A percentile compares a stretch with the other conserved stretches of the same genome.
phyloP scores from a whole-genome alignment of 53 echinoderm and acorn worm species.

The Actinopyga echinites region DNA sequence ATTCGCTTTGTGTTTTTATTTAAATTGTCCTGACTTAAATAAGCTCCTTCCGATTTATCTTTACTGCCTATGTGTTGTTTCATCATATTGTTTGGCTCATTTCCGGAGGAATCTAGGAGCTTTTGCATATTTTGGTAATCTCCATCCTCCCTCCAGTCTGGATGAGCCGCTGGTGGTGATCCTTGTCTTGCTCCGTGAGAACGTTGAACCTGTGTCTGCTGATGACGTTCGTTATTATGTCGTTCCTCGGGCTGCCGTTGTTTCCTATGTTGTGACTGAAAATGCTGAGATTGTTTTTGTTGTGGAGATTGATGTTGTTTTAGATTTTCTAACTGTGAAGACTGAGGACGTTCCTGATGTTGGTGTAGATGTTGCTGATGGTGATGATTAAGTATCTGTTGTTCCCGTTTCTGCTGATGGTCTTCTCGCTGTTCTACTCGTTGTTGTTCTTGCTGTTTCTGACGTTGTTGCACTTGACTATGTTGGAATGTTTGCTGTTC shows the following conservation, averaged over 20 bases:
- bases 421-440: neutral
- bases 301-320: neutral
- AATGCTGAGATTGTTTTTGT: neutral
- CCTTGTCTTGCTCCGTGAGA: neutral
- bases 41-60: too few relatives aligned
- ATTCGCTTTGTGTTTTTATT: too few relatives aligned
- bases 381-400: slow-evolving; percentile 29
- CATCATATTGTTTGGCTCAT: too few relatives aligned
- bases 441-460: neutral
- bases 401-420: slow-evolving; percentile 24
- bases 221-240: neutral
- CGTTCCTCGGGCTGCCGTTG: neutral
- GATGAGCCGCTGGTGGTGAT: neutral
- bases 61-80: too few relatives aligned
- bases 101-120: too few relatives aligned
- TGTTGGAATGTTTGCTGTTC: neutral
- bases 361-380: slow-evolving; percentile 12
- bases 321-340: neutral
- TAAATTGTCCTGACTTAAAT: too few relatives aligned
- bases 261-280: neutral
- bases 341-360: slow-evolving; percentile 15
- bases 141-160: neutral
- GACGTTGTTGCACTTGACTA: neutral
- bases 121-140: neutral
- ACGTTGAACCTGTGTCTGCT: neutral